These are phyloP conservation scores for Passer montanus DNA, from an alignment of 2,113 vertebrate species.

Conservation along the genomic window DNA sequence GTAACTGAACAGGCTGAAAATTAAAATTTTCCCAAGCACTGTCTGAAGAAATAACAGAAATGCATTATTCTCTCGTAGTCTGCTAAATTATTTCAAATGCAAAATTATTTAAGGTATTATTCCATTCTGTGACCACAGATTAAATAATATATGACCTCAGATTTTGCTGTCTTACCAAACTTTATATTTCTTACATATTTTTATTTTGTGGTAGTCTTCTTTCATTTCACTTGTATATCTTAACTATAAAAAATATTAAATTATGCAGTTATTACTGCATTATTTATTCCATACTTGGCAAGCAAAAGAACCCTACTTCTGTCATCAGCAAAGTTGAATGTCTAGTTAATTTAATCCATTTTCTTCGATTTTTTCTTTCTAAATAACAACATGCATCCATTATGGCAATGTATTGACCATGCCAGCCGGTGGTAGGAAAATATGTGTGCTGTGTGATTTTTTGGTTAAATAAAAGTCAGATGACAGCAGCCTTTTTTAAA, in stretches of 20 bases:
- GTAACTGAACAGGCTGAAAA: background rate
- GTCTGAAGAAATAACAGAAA: background rate
- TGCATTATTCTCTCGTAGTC: background rate
- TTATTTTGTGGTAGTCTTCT: background rate
- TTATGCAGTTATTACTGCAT: background rate
- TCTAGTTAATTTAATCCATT: background rate
- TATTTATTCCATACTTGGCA: background rate
- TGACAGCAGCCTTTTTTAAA: background rate
- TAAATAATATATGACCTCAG: background rate
- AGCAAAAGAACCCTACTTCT: background rate
- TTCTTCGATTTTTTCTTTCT: background rate
- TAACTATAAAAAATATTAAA: background rate
- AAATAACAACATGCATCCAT: background rate
- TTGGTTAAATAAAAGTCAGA: background rate
- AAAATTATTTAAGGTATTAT: background rate
- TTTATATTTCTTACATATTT: background rate
- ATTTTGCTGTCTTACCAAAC: background rate
- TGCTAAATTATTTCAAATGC: background rate
- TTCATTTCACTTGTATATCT: background rate
- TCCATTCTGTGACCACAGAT: background rate
- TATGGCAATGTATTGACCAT: background rate
- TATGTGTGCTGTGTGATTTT: background rate
- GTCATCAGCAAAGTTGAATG: background rate
- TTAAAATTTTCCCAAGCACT: background rate
- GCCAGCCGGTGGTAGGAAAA: background rate